phyloP scores from a whole-genome alignment of 2,113 vertebrate species.

The Calyptommatus sinebrachiatus region DNA sequence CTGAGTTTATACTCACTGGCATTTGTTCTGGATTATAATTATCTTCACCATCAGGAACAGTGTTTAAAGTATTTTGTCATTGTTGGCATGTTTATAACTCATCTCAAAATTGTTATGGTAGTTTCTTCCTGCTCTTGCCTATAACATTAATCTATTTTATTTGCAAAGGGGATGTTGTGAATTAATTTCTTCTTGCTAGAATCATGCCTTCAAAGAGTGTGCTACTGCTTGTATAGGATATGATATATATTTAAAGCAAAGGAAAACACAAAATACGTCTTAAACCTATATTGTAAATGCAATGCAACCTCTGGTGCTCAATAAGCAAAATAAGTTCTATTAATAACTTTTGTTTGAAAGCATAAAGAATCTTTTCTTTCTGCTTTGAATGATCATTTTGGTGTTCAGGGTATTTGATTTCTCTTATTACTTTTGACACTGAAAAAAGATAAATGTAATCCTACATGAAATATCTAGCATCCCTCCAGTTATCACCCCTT shows the following conservation, averaged over 20 bases:
- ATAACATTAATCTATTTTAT: slow-evolving; percentile 19
- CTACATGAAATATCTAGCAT: slow-evolving; percentile 61
- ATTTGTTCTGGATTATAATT: background rate
- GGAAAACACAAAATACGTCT: slow-evolving; percentile 65
- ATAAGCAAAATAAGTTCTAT: slow-evolving; percentile 65
- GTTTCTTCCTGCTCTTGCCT: slow-evolving; percentile 37
- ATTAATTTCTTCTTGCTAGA: slow-evolving; percentile 53
- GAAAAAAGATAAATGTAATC: slow-evolving; percentile 62
- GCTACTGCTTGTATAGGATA: slow-evolving; percentile 46
- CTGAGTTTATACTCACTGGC: background rate
- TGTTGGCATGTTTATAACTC: background rate
- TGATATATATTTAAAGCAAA: slow-evolving; percentile 67
- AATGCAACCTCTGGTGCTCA: slow-evolving; percentile 63
- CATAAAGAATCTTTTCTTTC: slow-evolving; percentile 71
- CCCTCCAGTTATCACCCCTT: background rate
- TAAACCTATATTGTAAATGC: slow-evolving; percentile 64
- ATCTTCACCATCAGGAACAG: background rate
- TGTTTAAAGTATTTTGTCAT: background rate
- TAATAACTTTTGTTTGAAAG: slow-evolving; percentile 75
- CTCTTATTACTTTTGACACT: slow-evolving; percentile 61
- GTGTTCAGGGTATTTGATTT: slow-evolving; percentile 59
- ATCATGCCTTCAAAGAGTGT: slow-evolving; percentile 49
- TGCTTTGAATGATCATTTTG: slow-evolving; percentile 68
- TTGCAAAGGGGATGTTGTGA: slow-evolving; percentile 51
- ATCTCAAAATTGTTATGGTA: slow-evolving; percentile 3